These are phyloP conservation scores for Uloborus plumipes DNA, from an alignment of 2,888 invertebrate genomes.

Conservation along the genomic window DNA sequence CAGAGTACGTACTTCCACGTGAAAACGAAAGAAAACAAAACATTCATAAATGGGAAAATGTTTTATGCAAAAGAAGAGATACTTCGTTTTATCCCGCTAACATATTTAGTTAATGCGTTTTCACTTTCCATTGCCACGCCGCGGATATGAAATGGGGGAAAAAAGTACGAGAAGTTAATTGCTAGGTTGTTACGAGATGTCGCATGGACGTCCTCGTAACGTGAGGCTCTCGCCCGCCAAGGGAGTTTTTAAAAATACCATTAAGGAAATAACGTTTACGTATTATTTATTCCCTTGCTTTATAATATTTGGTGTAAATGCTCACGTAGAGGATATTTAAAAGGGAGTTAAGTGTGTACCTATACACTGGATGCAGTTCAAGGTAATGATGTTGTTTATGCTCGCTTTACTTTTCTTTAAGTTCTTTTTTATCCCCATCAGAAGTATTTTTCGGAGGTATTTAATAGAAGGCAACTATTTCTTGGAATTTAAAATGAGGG, in stretches of 20 bases:
- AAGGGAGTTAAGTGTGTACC: too few species aligned
- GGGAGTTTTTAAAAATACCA: slow-evolving; percentile 60
- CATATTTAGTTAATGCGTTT: slow-evolving; percentile 59
- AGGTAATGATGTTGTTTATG: too few species aligned
- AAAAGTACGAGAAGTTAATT: slow-evolving; percentile 33
- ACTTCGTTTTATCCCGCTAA: slow-evolving; percentile 38
- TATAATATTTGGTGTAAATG: slow-evolving; percentile 12
- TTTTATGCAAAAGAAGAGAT: slow-evolving; percentile 51
- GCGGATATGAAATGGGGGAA: slow-evolving; percentile 16
- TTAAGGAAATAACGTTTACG: slow-evolving; percentile 49
- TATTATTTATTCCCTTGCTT: slow-evolving; percentile 17
- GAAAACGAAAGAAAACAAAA: too few species aligned
- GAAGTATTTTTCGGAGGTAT: too few species aligned
- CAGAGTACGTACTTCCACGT: too few species aligned
- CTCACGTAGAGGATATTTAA: background rate
- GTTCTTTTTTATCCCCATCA: too few species aligned
- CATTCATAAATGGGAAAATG: slow-evolving; percentile 34
- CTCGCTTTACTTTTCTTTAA: too few species aligned
- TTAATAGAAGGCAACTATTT: too few species aligned
- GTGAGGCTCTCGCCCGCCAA: slow-evolving; percentile 35
- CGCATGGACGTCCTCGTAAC: slow-evolving; percentile 36
- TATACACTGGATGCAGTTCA: too few species aligned
- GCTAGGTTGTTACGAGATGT: slow-evolving; percentile 42
- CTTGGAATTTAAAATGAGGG: too few species aligned
- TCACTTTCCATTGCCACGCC: slow-evolving; percentile 51